Evolutionary conservation across 2,888 invertebrate species (phyloP).

Genomic region (Leptopilina drosophilae): DNA sequence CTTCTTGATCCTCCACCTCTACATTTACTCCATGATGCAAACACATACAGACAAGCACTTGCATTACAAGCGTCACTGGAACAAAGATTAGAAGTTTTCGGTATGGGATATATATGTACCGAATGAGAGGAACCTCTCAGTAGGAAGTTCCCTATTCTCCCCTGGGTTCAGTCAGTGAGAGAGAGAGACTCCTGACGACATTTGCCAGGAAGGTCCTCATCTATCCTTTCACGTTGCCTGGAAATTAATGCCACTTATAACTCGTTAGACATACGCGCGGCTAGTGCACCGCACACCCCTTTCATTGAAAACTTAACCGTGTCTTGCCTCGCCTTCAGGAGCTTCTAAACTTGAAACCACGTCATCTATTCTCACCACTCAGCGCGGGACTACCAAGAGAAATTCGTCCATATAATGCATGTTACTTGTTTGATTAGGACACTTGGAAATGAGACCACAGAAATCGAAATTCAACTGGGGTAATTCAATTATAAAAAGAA

Average conservation of each 20-base stretch:
- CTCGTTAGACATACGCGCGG: conserved; percentile 63
- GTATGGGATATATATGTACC: background rate
- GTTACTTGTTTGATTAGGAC: conserved; percentile 34
- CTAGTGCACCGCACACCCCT: conserved; percentile 50
- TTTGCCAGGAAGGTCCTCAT: conserved; percentile 8
- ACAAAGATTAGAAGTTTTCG: background rate
- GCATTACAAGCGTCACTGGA: conserved; percentile 10
- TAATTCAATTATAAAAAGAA: too few species aligned
- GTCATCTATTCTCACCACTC: conserved; percentile 66
- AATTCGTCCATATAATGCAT: background rate
- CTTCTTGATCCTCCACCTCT: conserved; percentile 12
- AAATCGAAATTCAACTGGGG: background rate
- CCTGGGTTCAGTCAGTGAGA: too few species aligned
- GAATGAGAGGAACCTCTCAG: background rate
- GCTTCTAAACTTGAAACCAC: conserved; percentile 60
- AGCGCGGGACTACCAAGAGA: conserved; percentile 36
- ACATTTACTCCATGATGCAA: background rate
- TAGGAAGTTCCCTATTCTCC: background rate
- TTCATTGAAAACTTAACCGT: conserved; percentile 60
- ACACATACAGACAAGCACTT: background rate
- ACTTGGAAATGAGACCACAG: conserved; percentile 20
- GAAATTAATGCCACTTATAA: conserved; percentile 69
- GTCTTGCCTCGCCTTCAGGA: conserved; percentile 49
- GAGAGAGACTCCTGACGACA: background rate
- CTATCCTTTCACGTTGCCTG: conserved; percentile 51